Evolutionary conservation across 2,797 vertebrate species (phyloP).

Genomic region (Scomberomorus guttatus): DNA sequence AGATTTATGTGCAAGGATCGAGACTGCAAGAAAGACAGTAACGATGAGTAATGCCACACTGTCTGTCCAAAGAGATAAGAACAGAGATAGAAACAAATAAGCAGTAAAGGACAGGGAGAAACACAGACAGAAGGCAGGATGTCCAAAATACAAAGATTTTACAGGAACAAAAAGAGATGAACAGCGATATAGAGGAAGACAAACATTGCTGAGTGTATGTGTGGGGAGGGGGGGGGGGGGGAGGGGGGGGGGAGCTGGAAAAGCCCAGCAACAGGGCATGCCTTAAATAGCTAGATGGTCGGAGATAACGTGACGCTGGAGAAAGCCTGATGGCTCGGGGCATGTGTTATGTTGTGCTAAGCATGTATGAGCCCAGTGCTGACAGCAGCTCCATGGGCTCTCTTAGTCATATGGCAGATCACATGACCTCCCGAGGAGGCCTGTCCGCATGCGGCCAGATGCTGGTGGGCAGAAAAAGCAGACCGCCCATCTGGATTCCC

Average conservation of each 20-base stretch:
- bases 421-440: conserved; percentile 57
- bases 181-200: conserved; percentile 18
- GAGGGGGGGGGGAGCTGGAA: conserved; percentile 41
- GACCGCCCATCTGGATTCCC: conserved; percentile 25
- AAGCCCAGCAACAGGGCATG: conserved; percentile 80
- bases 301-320: conserved; percentile 70
- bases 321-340: conserved; percentile 66
- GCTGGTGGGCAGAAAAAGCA: conserved; percentile 22
- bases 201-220: conserved; percentile 10
- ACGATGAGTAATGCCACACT: conserved; percentile 42
- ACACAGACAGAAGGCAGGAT: not conserved
- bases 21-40: conserved; percentile 26
- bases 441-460: conserved; percentile 1
- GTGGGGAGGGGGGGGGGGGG: not conserved
- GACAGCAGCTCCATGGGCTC: conserved; percentile 54
- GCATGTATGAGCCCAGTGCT: conserved; percentile 50
- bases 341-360: conserved; percentile 65
- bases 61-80: conserved; percentile 41
- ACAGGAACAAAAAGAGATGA: conserved; percentile 39
- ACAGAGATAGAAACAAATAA: conserved; percentile 25
- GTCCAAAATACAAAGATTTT: conserved; percentile 32
- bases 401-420: conserved; percentile 57
- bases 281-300: conserved; percentile 79
- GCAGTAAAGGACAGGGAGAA: not conserved
- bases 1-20: conserved; percentile 8